Base-by-base conservation (phyloP, 2,888 invertebrate species). In the Ferdinandea cuprea region DNA sequence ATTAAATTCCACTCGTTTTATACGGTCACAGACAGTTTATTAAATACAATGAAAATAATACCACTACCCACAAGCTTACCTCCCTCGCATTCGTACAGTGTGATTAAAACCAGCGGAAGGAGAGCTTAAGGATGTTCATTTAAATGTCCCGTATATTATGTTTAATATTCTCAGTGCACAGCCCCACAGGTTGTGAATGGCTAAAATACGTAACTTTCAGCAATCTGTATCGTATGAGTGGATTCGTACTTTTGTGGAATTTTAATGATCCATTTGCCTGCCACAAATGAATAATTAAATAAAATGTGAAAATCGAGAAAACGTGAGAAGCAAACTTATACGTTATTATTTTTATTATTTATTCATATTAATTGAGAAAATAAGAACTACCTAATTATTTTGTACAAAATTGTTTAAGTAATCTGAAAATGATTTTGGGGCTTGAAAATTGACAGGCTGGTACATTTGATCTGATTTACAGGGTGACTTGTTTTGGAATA, bases 231-330 rank as follows among this genome's bases (percentile, higher is more conserved):
- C 28, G 40, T 40, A 40, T 30, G 28, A 59, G 42, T 3, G 42
- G 5, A 32, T 37, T 17, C 9, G 54, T 42, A 54, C 30, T 59
- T 56, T 50, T 50, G 48, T 11, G 3, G 61, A 59, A 42, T 61
- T 52, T 52, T 61, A 71, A 71, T 61, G 50, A 61, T 42, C 42
- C 71, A 61, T 71, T 71, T 59, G 21, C 50, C 71, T 50, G n/a
- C 11, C 40, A 59, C 32, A 59, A 50, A 59, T 48, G 48, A 50
- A 69, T 58, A 71, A 42, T 61, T 32, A 44, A 61, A 44, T 40
- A 37, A 69, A 37, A 69, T 37, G 52, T 30, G 35, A 50, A 61
- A 71, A 71, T 52, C 21, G 42, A 21, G 3, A 1, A 19, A 30
- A 52, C 52, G 61, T 61, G 61, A 28, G 40, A 1, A 7, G 19